A percentile compares a stretch with the other conserved stretches of the same genome.
Evolutionary conservation across 2,797 vertebrate genomes (phyloP).

Genomic region (Cercopithecus diana): DNA sequence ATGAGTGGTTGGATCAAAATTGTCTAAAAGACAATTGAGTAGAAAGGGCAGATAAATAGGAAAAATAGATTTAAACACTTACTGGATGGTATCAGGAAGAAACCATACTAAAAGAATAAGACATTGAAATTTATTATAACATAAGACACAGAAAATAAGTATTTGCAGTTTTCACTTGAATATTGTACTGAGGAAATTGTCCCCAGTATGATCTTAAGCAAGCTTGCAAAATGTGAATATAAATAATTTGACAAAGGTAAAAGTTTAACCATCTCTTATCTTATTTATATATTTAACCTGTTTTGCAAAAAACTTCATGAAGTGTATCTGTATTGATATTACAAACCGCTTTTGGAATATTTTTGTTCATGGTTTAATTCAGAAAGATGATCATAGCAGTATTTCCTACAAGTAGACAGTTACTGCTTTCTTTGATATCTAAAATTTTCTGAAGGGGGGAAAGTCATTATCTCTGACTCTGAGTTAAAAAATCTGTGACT

Average conservation of each 20-base stretch:
- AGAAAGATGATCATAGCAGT: neutral
- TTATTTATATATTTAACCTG: neutral
- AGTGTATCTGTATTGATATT: neutral
- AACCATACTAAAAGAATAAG: neutral
- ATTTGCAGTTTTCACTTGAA: neutral
- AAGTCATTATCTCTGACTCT: conserved; percentile 9
- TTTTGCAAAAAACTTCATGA: neutral
- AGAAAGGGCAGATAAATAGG: neutral
- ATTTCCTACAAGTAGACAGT: neutral
- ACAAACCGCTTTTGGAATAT: neutral
- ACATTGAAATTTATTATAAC: neutral
- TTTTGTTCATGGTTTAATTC: neutral
- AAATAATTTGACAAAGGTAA: neutral
- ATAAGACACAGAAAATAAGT: neutral
- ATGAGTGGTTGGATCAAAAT: neutral
- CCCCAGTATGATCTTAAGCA: neutral
- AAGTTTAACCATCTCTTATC: neutral
- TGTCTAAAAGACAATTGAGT: neutral
- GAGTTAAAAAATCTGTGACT: neutral
- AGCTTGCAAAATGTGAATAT: neutral
- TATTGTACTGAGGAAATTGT: neutral
- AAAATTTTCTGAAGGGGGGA: conserved; percentile 27
- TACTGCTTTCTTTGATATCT: neutral
- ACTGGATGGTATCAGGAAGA: neutral
- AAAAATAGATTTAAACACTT: neutral